Base-by-base conservation (phyloP, 2,113 vertebrate species). In the Bubalus kerabau region DNA sequence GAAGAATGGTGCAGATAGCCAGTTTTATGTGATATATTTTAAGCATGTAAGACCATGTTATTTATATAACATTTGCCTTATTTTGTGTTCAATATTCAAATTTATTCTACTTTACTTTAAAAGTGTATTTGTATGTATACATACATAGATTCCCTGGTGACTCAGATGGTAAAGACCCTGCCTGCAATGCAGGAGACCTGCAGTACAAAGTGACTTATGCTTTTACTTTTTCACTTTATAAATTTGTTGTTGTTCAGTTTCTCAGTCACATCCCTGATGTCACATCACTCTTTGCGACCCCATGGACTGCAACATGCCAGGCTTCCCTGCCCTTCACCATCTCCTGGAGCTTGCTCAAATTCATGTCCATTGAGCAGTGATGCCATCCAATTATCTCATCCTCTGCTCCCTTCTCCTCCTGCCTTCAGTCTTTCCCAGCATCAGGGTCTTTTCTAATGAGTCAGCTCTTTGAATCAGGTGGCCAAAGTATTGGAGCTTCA, bases 11-110 rank as follows among this genome's bases (percentile, higher is more conserved):
- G 4, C 83, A 92, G 80, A 92, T 96, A 56, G 96, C 30, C 50
- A 86, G 19, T 94, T 98, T 92, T 93, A 78, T 82, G 48, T 93
- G 40, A 86, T 76, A 17, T 81, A 85, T 89, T 96, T 89, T 85
- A 74, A 87, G 91, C 16, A 57, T 56, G 16, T 87, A 78, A 43
- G 36, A 71, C 30, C 87, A 2, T 67, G 43, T 84, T 96, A 90
- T 87, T 94, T 97, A 28, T 23, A 64, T 92, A 94, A 90, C 2
- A 17, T 90, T 57, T 94, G 71, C 36, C 9, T 88, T 81, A 88
- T 62, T 94, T 94, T 50, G 43, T 82, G 87, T 95, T 64, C 24
- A 67, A 23, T 36, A 50, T 43, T 95, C n/a, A 95, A 32, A 93
- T 92, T 57, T 90, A 87, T 76, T 89, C 40, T 59, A 14, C 46